A percentile compares a stretch with the other conserved stretches of the same genome.
Evolutionary conservation across 2,888 invertebrate genomes (phyloP).

Genomic region (Leptinotarsa tumamoca): DNA sequence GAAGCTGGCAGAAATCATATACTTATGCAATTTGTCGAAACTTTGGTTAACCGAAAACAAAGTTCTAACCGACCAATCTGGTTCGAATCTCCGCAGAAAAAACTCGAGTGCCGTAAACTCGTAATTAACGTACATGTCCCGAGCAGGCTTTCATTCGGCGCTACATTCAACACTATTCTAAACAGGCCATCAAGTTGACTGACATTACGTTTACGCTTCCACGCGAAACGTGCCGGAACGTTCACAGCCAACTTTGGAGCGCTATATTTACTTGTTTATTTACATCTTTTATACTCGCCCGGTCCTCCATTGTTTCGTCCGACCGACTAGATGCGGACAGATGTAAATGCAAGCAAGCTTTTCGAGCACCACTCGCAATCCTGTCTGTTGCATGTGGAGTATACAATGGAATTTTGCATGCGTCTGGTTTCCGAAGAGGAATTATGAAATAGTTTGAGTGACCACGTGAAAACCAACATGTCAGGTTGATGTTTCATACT

Average conservation of each 20-base stretch:
- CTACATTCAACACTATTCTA: conserved; percentile 42
- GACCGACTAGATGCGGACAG: conserved; percentile 8
- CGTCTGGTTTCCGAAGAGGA: not conserved
- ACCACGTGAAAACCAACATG: too few relatives aligned
- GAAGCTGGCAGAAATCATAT: not conserved
- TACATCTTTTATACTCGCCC: conserved; percentile 37
- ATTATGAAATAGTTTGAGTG: not conserved
- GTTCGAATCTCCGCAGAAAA: conserved; percentile 28
- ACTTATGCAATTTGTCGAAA: not conserved
- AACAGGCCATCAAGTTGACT: conserved; percentile 44
- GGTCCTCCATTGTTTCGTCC: conserved; percentile 14
- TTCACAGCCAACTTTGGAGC: conserved; percentile 38
- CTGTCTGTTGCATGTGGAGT: conserved; percentile 19
- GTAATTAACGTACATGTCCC: conserved; percentile 48
- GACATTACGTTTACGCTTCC: conserved; percentile 48
- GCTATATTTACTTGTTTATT: conserved; percentile 42
- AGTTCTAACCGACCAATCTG: not conserved
- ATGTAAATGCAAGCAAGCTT: conserved; percentile 18
- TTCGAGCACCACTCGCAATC: conserved; percentile 14
- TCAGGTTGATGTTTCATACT: too few relatives aligned
- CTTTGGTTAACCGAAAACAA: not conserved
- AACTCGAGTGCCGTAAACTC: conserved; percentile 40
- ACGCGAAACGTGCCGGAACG: conserved; percentile 42
- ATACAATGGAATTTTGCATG: conserved; percentile 6
- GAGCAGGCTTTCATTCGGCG: conserved; percentile 40